Conservation (phyloP, 2,888 invertebrate species). For the Bugulina stolonifera region DNA sequence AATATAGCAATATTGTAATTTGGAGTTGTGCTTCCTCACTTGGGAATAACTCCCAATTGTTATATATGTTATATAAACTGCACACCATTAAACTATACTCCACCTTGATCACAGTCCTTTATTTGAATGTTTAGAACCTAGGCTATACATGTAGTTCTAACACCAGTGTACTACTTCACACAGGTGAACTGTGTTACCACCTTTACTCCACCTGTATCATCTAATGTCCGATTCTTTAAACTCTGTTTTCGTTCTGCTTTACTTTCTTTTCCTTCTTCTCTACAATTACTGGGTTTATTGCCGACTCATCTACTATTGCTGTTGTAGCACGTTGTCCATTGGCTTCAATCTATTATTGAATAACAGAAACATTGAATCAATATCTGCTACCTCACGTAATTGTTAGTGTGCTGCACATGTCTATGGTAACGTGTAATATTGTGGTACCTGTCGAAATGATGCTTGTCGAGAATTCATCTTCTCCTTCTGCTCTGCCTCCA, state of each 20-base stretch:
- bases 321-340: neutral
- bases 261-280: neutral
- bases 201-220: too few relatives aligned
- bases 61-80: too few relatives aligned
- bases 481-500: constrained; percentile 14
- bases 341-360: neutral
- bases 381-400: neutral
- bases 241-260: neutral
- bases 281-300: neutral
- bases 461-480: neutral
- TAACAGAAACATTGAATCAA: neutral
- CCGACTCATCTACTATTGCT: neutral
- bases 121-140: too few relatives aligned
- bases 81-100: too few relatives aligned
- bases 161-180: too few relatives aligned
- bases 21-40: too few relatives aligned
- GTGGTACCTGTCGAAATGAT: neutral
- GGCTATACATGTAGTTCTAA: too few relatives aligned
- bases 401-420: neutral
- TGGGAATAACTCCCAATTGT: too few relatives aligned
- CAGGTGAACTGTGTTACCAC: too few relatives aligned
- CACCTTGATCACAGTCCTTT: too few relatives aligned
- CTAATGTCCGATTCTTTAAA: too few relatives aligned
- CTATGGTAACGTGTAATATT: neutral
- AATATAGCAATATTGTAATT: too few relatives aligned